phyloP scores from a whole-genome alignment of 2,888 invertebrate genomes.

The Athrips mouffetella region DNA sequence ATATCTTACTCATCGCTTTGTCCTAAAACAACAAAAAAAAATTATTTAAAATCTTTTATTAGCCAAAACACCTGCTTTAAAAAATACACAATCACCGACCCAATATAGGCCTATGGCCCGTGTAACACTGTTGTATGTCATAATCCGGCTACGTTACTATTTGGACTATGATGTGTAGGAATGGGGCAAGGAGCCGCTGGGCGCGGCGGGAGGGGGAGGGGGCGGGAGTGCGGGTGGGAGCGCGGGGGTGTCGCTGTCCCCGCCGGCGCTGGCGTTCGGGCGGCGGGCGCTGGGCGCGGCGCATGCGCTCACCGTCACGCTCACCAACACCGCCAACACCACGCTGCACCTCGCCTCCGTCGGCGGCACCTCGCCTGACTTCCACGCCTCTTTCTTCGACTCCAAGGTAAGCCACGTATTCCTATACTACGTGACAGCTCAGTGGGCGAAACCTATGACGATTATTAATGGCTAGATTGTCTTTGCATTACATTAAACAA shows the following conservation, averaged over 20 bases:
- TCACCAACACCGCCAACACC: constrained; percentile 93
- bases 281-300: constrained; percentile 90
- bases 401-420: constrained; percentile 85
- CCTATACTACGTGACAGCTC: neutral
- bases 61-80: too few species aligned
- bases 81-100: too few species aligned
- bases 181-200: constrained; percentile 45
- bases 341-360: constrained; percentile 95
- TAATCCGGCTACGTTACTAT: neutral
- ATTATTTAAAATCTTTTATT: too few species aligned
- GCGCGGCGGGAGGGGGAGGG: constrained; percentile 22
- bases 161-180: constrained; percentile 46
- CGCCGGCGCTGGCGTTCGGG: constrained; percentile 74
- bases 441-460: too few species aligned
- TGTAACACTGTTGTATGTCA: too few species aligned
- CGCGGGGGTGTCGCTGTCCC: constrained; percentile 60
- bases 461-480: too few species aligned
- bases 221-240: constrained; percentile 32
- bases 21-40: neutral
- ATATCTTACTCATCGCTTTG: too few species aligned
- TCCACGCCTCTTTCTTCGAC: constrained; percentile 98
- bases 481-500: too few species aligned
- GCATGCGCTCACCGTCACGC: constrained; percentile 89
- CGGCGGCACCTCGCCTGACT: constrained; percentile 95
- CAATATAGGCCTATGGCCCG: too few species aligned